Base-by-base conservation (phyloP, 1,140 invertebrate species). In the Ceratitis capitata region DNA sequence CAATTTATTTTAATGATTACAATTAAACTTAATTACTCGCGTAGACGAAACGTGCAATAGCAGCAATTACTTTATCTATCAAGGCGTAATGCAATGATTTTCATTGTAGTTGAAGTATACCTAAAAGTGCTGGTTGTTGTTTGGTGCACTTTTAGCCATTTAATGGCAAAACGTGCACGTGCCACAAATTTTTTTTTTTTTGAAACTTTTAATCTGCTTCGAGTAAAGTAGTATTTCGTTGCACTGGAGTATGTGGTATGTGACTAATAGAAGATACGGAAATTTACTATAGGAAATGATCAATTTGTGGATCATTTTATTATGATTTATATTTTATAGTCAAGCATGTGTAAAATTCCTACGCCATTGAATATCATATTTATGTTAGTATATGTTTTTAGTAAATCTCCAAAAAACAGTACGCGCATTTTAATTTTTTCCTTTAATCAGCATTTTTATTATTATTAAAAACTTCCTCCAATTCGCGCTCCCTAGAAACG, bases 21-120 rank as follows among this genome's bases (percentile, higher is more conserved):
- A 90, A 90, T 90, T 90, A 90, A 90, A 90, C 89, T 90, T 90
- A 90, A 90, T 90, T 90, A 90, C 89, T 89, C 89, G 89, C 89
- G 89, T 90, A 90, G 89, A 90, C 89, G 89, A 90, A 90, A 90
- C 89, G 89, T 90, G 89, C 89, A 90, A 14, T 26, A 49, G 14
- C 82, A 35, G 39, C 39, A 78, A 78, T 35, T 7, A 23, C 39
- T 10, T 78, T 45, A 78, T 42, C 69, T 45, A 78, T 42, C 69
- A 26, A 12, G 42, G 69, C 12, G n/a, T 32, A 78, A 10, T 78
- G 32, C 69, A 26, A 47, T 12, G 69, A 45, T 78, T 78, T 78
- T 78, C n/a, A 32, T 78, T 42, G 16, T 78, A 78, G 39, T 78
- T 23, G 16, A 78, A 78, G 45, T 78, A 78, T 78, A 45, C 69